Evolutionary conservation across 2,797 vertebrate species (phyloP), one percentile per base, ranked within the genome.

Genomic region (Tauraco hartlaubi): DNA sequence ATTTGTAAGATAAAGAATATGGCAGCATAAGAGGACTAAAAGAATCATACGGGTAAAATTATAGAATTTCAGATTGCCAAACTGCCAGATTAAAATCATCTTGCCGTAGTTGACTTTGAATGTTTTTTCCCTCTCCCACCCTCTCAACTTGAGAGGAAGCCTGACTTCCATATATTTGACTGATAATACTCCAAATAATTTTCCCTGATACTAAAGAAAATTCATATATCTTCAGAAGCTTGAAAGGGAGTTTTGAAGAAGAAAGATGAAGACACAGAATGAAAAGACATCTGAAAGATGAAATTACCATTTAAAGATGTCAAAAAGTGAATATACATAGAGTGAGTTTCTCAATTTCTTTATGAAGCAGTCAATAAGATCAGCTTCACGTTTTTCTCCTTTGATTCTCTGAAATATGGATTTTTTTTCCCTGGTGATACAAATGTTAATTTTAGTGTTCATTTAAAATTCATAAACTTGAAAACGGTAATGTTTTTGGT

Each of bases 381-480:
- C 66, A 92, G 39, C 41, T 91, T 85, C 78, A 67, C 0, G 2
- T 92, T 93, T 94, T 66, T 49, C 66, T 83, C 35, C 76, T 92
- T 88, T 93, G 79, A 88, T 91, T 94, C 33, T 87, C 68, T 86
- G n/a, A 86, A 93, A 76, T 33, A 81, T 1, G 9, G 26, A 39
- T 61, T 43, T 16, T 41, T 66, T 25, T 4, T 4, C 3, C 59
- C 78, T 14, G 9, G 5, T 79, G 59, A 90, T 66, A 93, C 71
- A 92, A 66, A 28, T 79, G 55, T 92, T 96, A 91, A 96, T 96
- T 94, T 95, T 89, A 82, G 41, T 46, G 58, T 95, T 96, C 58
- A 96, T 90, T 94, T 95, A 89, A 92, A 94, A 95, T 92, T 93
- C 85, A 95, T 92, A 90, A 96, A 81, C 43, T 59, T 84, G 69